These are phyloP conservation scores for Eurystomus glaucurus DNA, from an alignment of 2,797 vertebrate species.

Conservation along the genomic window DNA sequence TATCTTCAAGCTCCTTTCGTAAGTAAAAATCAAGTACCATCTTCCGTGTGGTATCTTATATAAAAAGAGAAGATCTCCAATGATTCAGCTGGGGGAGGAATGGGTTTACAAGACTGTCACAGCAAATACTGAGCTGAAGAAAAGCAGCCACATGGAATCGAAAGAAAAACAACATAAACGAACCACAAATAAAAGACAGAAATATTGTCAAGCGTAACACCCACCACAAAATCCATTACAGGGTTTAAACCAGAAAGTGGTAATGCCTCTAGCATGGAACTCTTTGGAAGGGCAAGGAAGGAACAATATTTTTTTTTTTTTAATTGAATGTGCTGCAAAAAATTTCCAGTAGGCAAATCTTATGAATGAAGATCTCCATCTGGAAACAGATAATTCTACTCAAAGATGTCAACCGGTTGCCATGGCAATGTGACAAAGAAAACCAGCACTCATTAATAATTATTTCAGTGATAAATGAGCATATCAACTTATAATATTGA, in stretches of 20 bases:
- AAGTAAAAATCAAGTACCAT: background rate
- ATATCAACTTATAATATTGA: slow-evolving; percentile 29
- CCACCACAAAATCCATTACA: background rate
- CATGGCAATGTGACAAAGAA: slow-evolving; percentile 55
- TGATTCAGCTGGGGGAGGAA: background rate
- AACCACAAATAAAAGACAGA: slow-evolving; percentile 27
- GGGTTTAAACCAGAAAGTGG: background rate
- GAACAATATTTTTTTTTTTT: background rate
- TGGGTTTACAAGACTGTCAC: background rate
- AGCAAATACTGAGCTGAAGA: background rate
- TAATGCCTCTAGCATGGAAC: background rate
- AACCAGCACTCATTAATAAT: slow-evolving; percentile 48
- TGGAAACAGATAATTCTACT: slow-evolving; percentile 72
- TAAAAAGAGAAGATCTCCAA: background rate
- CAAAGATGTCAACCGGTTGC: slow-evolving; percentile 53
- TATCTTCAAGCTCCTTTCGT: background rate
- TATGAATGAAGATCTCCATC: slow-evolving; percentile 75
- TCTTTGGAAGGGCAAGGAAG: background rate
- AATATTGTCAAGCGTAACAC: background rate
- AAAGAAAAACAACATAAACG: slow-evolving; percentile 26
- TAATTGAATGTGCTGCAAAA: slow-evolving; percentile 23
- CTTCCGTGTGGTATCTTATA: background rate
- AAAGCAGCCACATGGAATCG: background rate
- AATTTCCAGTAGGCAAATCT: slow-evolving; percentile 60
- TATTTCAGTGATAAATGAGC: slow-evolving; percentile 35